These are phyloP conservation scores for Sus cebifrons DNA, from an alignment of 2,797 vertebrate genomes.

Conservation along the genomic window DNA sequence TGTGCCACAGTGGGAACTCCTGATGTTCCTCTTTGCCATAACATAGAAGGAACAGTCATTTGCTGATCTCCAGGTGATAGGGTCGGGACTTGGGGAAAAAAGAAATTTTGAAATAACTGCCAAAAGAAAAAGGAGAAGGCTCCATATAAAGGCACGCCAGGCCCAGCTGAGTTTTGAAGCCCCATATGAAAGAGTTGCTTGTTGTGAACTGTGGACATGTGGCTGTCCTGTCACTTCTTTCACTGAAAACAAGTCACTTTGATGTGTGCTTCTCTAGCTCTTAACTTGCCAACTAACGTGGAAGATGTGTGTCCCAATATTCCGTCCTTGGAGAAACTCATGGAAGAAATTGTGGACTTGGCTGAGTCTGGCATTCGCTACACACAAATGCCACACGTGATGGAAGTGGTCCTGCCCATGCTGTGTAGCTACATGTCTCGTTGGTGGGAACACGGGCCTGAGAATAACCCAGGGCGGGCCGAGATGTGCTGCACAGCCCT, in stretches of 20 bases:
- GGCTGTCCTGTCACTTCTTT: fast-evolving
- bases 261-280: constrained; percentile 85
- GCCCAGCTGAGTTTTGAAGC: neutral
- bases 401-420: constrained; percentile 96
- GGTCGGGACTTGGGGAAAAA: neutral
- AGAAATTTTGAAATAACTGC: neutral
- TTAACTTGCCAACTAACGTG: constrained; percentile 93
- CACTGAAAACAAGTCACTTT: neutral
- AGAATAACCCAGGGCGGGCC: constrained; percentile 91
- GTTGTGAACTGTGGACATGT: neutral
- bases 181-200: neutral
- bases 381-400: constrained; percentile 97
- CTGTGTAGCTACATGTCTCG: constrained; percentile 98
- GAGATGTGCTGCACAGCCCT: constrained; percentile 96
- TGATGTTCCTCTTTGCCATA: neutral
- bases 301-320: constrained; percentile 95
- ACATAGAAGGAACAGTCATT: neutral
- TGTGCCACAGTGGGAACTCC: too few species aligned
- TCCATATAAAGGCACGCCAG: fast-evolving
- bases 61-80: neutral
- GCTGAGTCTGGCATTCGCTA: constrained; percentile 97
- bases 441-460: constrained; percentile 98
- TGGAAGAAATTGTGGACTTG: constrained; percentile 97
- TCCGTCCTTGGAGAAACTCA: constrained; percentile 94
- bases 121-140: fast-evolving